Conservation (phyloP, 1,140 invertebrate species). For the Panagrolaimus sp. region DNA sequence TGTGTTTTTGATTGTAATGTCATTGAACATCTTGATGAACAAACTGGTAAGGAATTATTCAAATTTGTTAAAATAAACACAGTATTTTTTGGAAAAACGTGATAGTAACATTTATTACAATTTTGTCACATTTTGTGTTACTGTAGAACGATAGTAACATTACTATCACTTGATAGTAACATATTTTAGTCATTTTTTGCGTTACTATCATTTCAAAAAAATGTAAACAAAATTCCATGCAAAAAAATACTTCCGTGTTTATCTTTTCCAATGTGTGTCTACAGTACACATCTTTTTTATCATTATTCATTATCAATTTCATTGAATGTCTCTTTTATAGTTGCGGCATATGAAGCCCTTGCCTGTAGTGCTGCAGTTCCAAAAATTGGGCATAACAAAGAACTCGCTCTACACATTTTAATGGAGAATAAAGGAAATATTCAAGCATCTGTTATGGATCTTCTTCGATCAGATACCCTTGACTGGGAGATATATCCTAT, state of each 20-base stretch:
- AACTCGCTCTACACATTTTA: slow-evolving; percentile 86
- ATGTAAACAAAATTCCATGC: too few species aligned
- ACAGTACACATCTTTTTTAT: slow-evolving; percentile 10
- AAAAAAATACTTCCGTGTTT: too few species aligned
- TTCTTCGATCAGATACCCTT: slow-evolving; percentile 62
- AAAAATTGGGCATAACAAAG: slow-evolving; percentile 81
- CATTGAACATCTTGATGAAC: slow-evolving; percentile 47
- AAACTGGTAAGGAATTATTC: slow-evolving; percentile 38
- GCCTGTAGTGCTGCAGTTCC: slow-evolving; percentile 66
- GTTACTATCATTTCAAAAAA: background rate
- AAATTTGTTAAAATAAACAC: too few species aligned
- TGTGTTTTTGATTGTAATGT: slow-evolving; percentile 53
- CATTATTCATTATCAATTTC: background rate
- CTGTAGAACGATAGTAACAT: too few species aligned
- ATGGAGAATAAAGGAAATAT: slow-evolving; percentile 59
- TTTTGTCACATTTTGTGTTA: too few species aligned
- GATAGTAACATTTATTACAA: too few species aligned
- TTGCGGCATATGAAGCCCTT: slow-evolving; percentile 70
- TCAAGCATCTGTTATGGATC: slow-evolving; percentile 55
- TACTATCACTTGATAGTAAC: too few species aligned
- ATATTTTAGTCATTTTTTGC: background rate
- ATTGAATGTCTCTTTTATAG: slow-evolving; percentile 41
- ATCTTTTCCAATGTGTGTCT: too few species aligned
- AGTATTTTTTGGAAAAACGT: too few species aligned
- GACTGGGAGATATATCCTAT: slow-evolving; percentile 72